Evolutionary conservation across 2,888 invertebrate species (phyloP), one percentile per base, ranked within the genome.

Genomic region (Caradrina clavipalpis): DNA sequence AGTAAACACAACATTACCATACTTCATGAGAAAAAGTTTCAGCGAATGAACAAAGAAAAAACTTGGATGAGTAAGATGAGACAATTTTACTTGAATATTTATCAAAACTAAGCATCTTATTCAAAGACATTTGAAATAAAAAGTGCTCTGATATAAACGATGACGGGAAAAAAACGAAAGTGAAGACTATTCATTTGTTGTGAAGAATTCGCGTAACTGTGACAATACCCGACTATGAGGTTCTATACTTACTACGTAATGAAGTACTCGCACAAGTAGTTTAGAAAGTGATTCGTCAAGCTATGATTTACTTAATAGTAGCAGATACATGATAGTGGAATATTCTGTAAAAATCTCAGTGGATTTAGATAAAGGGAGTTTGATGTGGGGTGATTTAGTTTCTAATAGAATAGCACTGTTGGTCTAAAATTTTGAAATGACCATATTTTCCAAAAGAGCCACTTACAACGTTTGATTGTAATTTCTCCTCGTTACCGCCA

Each of bases 121-220:
- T 58, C 11, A 55, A 73, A 58, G 10, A 21, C 1, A 50, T 57
- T 65, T 45, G 3, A 42, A 50, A 58, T 39, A 67, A 68, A 55
- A 83, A 69, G 53, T 56, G 35, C 10, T 56, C 22, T 42, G 49
- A 54, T 82, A 61, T 42, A 39, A 47, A 66, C 51, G 19, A 31
- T 60, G 56, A 51, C n/a, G 45, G 35, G 26, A 64, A 58, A 80
- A 31, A 71, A 69, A 51, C 10, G 82, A 80, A 80, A 81, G 81
- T 70, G 51, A 57, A 56, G 51, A 22, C 13, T 47, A 59, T 69
- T 67, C n/a, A 60, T 65, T 69, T 19, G 19, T 47, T 58, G 39
- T 58, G 49, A 67, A 71, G 19, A 54, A 53, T 71, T 62, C 11
- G 56, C 47, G 8, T 45, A 58, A 57, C 47, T 81, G 57, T 69